A percentile compares a stretch with the other conserved stretches of the same genome.
phyloP scores from a whole-genome alignment of 30 jellyfish, hydroid and myxozoan genomes.

The Clytia hemisphaerica region DNA sequence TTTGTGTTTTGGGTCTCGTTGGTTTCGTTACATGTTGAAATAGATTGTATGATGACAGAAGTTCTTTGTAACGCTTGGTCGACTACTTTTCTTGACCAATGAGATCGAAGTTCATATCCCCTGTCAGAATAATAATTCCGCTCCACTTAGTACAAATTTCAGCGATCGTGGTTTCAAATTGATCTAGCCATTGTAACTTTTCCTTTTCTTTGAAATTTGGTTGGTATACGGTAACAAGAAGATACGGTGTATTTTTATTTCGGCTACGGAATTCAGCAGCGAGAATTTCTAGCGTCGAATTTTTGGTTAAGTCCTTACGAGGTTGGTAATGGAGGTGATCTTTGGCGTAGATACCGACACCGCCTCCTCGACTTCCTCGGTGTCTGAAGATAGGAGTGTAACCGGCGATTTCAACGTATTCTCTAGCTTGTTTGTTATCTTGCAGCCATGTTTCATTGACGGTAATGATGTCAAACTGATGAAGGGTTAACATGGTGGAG shows the following conservation, averaged over 20 bases:
- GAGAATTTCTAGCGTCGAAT: too few species aligned
- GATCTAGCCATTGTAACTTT: background rate
- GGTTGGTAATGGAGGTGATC: too few species aligned
- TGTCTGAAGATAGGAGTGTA: conserved; percentile 38
- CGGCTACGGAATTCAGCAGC: conserved; percentile 48
- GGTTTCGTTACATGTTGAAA: conserved; percentile 41
- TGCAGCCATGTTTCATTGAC: conserved; percentile 71
- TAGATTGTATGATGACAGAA: conserved; percentile 26
- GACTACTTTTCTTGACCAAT: background rate
- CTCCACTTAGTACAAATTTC: background rate
- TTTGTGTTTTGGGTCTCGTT: conserved; percentile 43
- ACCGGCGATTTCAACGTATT: conserved; percentile 44
- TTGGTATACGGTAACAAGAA: conserved; percentile 47
- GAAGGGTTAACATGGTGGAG: too few species aligned
- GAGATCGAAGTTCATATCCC: conserved; percentile 54
- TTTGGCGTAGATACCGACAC: conserved; percentile 46
- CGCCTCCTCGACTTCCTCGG: conserved; percentile 46
- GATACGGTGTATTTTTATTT: conserved; percentile 52
- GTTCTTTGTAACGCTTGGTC: conserved; percentile 29
- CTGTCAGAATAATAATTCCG: conserved; percentile 30
- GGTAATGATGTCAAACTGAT: conserved; percentile 38
- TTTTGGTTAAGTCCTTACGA: too few species aligned
- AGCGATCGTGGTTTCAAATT: background rate
- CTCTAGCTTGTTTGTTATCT: too few species aligned
- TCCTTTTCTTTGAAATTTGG: conserved; percentile 8